phyloP scores from a whole-genome alignment of 2,888 invertebrate genomes.

The Syrista parreyssii region DNA sequence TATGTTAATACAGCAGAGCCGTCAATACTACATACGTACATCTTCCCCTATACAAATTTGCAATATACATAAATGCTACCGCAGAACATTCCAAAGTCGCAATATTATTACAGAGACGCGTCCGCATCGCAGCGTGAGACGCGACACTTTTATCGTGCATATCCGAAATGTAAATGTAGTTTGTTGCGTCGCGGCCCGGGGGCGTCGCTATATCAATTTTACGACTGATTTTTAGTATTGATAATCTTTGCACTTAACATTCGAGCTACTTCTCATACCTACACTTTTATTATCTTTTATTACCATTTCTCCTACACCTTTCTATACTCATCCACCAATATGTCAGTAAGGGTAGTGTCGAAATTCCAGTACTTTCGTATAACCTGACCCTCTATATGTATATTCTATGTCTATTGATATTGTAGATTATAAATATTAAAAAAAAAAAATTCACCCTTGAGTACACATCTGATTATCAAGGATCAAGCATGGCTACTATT shows the following conservation, averaged over 20 bases:
- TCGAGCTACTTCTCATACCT: not conserved
- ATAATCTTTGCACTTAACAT: conserved; percentile 53
- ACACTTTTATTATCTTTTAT: not conserved
- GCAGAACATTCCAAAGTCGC: not conserved
- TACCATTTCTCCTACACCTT: not conserved
- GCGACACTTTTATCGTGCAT: conserved; percentile 61
- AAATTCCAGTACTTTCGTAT: not conserved
- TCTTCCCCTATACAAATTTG: no score
- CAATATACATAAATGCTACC: not conserved
- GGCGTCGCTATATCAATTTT: conserved; percentile 52
- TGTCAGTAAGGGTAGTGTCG: not conserved
- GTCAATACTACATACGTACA: no score
- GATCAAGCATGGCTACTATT: not conserved
- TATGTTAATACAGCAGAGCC: no score
- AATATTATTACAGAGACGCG: not conserved
- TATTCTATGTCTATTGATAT: no score
- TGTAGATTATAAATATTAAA: not conserved
- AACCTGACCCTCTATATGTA: not conserved
- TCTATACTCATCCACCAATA: not conserved
- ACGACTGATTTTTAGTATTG: conserved; percentile 60
- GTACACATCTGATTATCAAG: not conserved
- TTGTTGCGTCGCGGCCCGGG: conserved; percentile 39
- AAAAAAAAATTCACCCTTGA: not conserved
- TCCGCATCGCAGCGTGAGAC: conserved; percentile 37
- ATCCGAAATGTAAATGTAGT: conserved; percentile 59